Base-by-base conservation (phyloP, 2,888 invertebrate species). In the Sceliomorpha sp. region DNA sequence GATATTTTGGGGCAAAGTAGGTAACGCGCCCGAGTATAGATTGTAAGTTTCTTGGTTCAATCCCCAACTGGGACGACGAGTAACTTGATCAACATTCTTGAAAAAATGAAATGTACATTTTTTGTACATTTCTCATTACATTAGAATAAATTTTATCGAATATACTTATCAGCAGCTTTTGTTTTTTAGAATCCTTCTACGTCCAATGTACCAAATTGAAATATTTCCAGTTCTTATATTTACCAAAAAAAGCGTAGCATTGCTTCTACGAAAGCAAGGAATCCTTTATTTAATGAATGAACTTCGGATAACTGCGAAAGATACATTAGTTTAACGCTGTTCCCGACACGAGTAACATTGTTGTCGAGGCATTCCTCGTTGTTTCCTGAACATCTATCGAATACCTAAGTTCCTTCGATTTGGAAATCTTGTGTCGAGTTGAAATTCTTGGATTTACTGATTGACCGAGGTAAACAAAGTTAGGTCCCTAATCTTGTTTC, bases 401-500 rank as follows among this genome's bases (percentile, higher is more conserved):
- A 64, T 44, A 56, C 36, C 45, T 51, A 62, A 68, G 62, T 53
- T 47, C 14, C 51, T 15, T 14, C 39, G 29, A 34, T 50, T 68
- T 39, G 15, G 47, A 53, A 45, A 55, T 59, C 58, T 56, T 47
- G 39, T 39, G 55, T 36, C 20, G 59, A 74, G 53, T 68, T 70
- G 71, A 73, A 76, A 81, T 79, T 78, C 81, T 79, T 78, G 74
- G 72, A 74, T 75, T 75, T 74, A 75, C 77, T 81, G 85, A 86
- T 86, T 85, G 80, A 80, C 79, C 67, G 64, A 71, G 58, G 73
- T 71, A 79, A 86, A 86, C 86, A 81, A 84, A 86, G 84, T 87
- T 86, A 81, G 77, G 68, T 75, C 70, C 72, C 79, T 86, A 85
- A 87, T 85, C 83, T 85, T 74, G 79, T 86, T 86, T 79, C 72